Percentiles rank a stretch among this genome's conserved stretches.
Conservation (phyloP, 2,888 invertebrate genomes). For the Heterodera filipjevi region DNA sequence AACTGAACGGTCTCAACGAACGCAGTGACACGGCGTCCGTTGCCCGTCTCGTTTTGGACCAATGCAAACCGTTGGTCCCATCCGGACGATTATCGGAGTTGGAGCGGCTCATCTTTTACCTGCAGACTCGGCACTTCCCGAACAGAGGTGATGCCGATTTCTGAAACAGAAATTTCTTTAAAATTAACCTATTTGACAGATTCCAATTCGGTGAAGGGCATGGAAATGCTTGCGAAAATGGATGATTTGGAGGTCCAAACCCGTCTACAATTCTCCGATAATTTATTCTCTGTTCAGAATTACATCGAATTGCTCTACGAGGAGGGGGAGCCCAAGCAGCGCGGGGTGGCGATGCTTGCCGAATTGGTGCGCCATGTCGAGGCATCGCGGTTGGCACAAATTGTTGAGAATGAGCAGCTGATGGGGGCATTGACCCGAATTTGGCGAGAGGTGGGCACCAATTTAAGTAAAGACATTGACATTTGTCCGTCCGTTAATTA, state of each 20-base stretch:
- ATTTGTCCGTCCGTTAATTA: too few species aligned
- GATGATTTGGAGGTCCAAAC: slow-evolving; percentile 19
- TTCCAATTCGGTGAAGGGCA: background rate
- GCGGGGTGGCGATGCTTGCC: slow-evolving; percentile 85
- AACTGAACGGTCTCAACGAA: slow-evolving; percentile 79
- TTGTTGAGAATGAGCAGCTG: slow-evolving; percentile 67
- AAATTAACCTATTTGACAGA: background rate
- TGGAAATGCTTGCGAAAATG: slow-evolving; percentile 14
- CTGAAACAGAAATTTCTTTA: background rate
- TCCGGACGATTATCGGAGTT: slow-evolving; percentile 81
- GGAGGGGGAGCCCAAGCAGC: slow-evolving; percentile 81
- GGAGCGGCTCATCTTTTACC: slow-evolving; percentile 83
- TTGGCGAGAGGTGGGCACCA: slow-evolving; percentile 85
- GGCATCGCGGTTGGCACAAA: slow-evolving; percentile 3
- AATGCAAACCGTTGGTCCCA: slow-evolving; percentile 79
- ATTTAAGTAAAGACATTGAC: slow-evolving; percentile 63
- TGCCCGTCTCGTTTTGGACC: slow-evolving; percentile 82
- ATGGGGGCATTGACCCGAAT: slow-evolving; percentile 92
- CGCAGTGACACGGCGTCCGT: slow-evolving; percentile 79
- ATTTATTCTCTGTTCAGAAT: slow-evolving; percentile 75
- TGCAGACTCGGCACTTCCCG: slow-evolving; percentile 73
- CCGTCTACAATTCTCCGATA: background rate
- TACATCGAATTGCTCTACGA: slow-evolving; percentile 96
- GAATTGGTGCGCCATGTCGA: slow-evolving; percentile 84
- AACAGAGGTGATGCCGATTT: background rate